Conservation (phyloP, 2,113 vertebrate species). For the Boleophthalmus pectinirostris region DNA sequence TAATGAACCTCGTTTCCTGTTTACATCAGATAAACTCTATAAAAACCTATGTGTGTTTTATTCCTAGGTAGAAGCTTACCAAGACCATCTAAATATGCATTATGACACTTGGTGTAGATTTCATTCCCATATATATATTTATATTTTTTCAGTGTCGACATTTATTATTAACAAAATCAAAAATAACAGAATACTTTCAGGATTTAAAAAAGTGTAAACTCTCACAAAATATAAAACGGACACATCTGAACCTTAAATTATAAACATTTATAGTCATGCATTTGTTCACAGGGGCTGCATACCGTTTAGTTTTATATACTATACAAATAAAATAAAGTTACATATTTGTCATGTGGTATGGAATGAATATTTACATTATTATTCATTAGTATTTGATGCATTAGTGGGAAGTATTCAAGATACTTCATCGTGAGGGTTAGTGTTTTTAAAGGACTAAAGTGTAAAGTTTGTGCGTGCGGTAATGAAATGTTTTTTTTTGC, state of each 20-base stretch:
- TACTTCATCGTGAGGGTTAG: conserved; percentile 68
- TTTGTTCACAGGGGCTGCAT: conserved; percentile 78
- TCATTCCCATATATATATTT: conserved; percentile 43
- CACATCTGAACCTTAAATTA: conserved; percentile 76
- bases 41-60: conserved; percentile 48
- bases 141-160: conserved; percentile 61
- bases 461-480: conserved; percentile 57
- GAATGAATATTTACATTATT: conserved; percentile 76
- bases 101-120: conserved; percentile 54
- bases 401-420: conserved; percentile 60
- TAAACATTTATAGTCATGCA: conserved; percentile 76
- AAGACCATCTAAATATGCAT: conserved; percentile 55
- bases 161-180: conserved; percentile 64
- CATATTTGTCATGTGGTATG: conserved; percentile 73
- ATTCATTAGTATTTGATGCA: conserved; percentile 70
- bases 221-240: conserved; percentile 80
- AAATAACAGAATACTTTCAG: conserved; percentile 67
- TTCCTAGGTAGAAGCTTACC: conserved; percentile 44
- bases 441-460: conserved; percentile 54
- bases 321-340: conserved; percentile 78
- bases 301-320: conserved; percentile 71
- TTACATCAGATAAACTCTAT: conserved; percentile 37
- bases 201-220: conserved; percentile 79
- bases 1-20: conserved; percentile 31
- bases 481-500: conserved; percentile 62